Base-by-base conservation (phyloP, 2,113 vertebrate species). In the Hystrix brachyura region DNA sequence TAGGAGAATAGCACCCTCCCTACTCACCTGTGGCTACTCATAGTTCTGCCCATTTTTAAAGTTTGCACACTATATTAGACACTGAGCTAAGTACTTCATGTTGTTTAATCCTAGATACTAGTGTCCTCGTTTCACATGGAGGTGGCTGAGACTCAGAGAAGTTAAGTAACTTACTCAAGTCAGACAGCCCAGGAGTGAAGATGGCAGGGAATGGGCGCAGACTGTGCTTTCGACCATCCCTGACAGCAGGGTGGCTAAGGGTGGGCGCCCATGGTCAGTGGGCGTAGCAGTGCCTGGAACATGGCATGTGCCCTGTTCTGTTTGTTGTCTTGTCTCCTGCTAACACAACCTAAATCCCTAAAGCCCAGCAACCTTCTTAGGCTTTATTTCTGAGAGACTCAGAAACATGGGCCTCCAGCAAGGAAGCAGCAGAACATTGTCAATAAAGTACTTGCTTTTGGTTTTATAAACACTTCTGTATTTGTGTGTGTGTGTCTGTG, bases 261-360 rank as follows among this genome's bases (percentile, higher is more conserved):
- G 51, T 46, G 62, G 60, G 5, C 32, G 7, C 0, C 10, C 34
- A 3, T 23, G n/a, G 46, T 9, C 38, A 2, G 5, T n/a, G 6
- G 23, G 9, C 13, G 1, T 14, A n/a, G 25, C 3, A 0, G 25
- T 46, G 38, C 69, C 48, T 7, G 1, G 8, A 51, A 27, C 55
- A 4, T 0, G 0, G 46, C 67, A 53, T 19, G 14, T 85, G 38
- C 81, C 55, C 79, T 79, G 29, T 79, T 46, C 14, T 12, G 32
- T 18, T 82, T 34, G 27, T 81, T 25, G 5, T 43, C 55, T 48
- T 78, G 46, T 69, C 27, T 90, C 18, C 69, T 59, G 0, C 13
- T 51, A n/a, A 78, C 27, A 29, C 43, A 91, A 9, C 55, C 38
- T 25, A 80, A 82, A 59, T 94, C 59, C 17, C 27, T 46, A 83